Evolutionary conservation across 2,888 invertebrate species (phyloP).

Genomic region (Lycia hirtaria): DNA sequence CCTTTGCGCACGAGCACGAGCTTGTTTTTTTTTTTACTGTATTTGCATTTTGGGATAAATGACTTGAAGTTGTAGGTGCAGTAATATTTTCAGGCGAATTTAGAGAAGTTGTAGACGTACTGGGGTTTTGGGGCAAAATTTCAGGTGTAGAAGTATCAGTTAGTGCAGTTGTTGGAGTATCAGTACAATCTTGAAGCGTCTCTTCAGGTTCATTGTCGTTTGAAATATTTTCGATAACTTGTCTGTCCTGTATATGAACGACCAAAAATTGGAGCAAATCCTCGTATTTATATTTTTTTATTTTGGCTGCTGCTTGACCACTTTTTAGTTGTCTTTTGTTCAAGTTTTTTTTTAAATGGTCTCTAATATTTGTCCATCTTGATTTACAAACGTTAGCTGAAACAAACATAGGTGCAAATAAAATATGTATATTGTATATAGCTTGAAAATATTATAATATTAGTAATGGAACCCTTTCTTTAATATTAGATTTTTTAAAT

Average conservation of each 20-base stretch:
- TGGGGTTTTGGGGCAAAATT: no score
- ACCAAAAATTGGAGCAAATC: background rate
- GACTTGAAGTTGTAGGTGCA: no score
- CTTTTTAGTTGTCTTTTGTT: background rate
- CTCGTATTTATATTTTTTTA: background rate
- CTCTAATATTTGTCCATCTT: constrained; percentile 1
- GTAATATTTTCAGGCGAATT: no score
- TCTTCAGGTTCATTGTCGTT: background rate
- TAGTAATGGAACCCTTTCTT: no score
- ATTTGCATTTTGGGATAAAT: no score
- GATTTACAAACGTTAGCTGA: background rate
- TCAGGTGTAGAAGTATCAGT: no score
- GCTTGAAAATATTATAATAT: no score
- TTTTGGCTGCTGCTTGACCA: background rate
- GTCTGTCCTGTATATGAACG: background rate
- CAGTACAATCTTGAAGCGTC: background rate
- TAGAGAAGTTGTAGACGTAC: no score
- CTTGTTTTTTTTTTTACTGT: background rate
- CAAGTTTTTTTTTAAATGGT: background rate
- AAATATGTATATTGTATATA: no score
- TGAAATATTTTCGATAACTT: background rate
- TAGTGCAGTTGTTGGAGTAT: no score
- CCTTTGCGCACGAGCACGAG: background rate
- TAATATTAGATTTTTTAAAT: no score
- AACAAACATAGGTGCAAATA: no score